Percentiles rank a stretch among this genome's conserved stretches.
Conservation (phyloP, 2,888 invertebrate species). For the Lepidocyrtoides sp. region DNA sequence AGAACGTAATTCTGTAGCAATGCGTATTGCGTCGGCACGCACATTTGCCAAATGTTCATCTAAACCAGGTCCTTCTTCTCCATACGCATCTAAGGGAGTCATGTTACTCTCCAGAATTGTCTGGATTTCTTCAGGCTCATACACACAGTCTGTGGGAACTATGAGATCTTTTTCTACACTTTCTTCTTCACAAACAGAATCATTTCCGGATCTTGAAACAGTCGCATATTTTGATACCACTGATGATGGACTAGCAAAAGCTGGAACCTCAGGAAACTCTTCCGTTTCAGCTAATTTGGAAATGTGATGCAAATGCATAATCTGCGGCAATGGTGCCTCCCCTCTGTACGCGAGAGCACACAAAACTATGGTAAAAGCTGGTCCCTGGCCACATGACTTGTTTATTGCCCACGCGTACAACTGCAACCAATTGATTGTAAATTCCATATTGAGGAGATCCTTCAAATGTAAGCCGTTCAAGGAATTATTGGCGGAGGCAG, state of each 20-base stretch:
- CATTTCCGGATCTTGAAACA: no score
- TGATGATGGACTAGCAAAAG: neutral
- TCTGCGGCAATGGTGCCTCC: neutral
- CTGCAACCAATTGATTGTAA: conserved; percentile 51
- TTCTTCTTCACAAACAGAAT: no score
- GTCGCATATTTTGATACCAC: neutral
- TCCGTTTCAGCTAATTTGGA: neutral
- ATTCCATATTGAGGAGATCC: conserved; percentile 29
- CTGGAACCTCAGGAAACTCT: conserved; percentile 36
- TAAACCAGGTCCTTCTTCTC: neutral
- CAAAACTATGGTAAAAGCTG: conserved; percentile 15
- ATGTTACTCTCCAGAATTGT: neutral
- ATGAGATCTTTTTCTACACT: neutral
- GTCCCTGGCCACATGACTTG: neutral
- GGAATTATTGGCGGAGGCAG: neutral
- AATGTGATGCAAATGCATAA: conserved; percentile 46
- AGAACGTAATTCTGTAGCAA: neutral
- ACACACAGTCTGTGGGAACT: neutral
- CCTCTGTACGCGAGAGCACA: conserved; percentile 39
- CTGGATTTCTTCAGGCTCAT: conserved; percentile 22
- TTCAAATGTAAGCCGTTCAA: conserved; percentile 11
- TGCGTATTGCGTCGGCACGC: neutral
- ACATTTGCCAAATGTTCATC: neutral
- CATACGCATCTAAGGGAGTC: neutral
- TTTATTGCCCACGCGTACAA: conserved; percentile 28